Base-by-base conservation (phyloP, 1,140 invertebrate species). In the Prorops nasuta region DNA sequence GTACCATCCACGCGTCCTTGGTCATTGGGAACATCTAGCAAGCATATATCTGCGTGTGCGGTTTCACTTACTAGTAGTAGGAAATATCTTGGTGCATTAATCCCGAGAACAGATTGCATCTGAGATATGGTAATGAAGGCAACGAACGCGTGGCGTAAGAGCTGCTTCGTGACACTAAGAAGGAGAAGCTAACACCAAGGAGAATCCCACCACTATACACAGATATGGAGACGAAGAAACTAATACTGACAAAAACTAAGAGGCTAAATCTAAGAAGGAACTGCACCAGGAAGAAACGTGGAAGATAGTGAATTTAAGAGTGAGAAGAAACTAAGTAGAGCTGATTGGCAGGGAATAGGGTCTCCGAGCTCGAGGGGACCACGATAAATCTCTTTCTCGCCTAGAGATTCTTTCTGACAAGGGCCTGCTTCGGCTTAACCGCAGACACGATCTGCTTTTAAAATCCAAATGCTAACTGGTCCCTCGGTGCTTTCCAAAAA, bases 121-220 rank as follows among this genome's bases (percentile, higher is more conserved):
- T 67, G 63, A 72, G 72, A 76, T 76, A 76, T 76, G 72, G 70
- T 74, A 76, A 76, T 76, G 71, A 76, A 76, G 71, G 71, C 63
- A 76, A 72, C 44, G 53, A 69, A 66, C 71, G 69, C 66, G 68
- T 72, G 69, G 67, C 69, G 64, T 63, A 69, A 74, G 69, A 73
- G 64, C 67, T 65, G 64, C 64, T 54, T 68, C 70, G 69, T 74
- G 72, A 75, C 72, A 75, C 70, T 60, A 70, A 72, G 72, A 73
- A 67, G 68, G n/a, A n/a, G n/a, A n/a, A n/a, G n/a, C n/a, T n/a
- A n/a, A n/a, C n/a, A n/a, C n/a, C n/a, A n/a, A n/a, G n/a, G n/a
- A n/a, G n/a, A n/a, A n/a, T n/a, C n/a, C n/a, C n/a, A n/a, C n/a
- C n/a, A n/a, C n/a, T n/a, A n/a, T n/a, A n/a, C n/a, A n/a, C n/a